Evolutionary conservation across 1,140 invertebrate genomes (phyloP).

Genomic region (Plodia interpunctella): DNA sequence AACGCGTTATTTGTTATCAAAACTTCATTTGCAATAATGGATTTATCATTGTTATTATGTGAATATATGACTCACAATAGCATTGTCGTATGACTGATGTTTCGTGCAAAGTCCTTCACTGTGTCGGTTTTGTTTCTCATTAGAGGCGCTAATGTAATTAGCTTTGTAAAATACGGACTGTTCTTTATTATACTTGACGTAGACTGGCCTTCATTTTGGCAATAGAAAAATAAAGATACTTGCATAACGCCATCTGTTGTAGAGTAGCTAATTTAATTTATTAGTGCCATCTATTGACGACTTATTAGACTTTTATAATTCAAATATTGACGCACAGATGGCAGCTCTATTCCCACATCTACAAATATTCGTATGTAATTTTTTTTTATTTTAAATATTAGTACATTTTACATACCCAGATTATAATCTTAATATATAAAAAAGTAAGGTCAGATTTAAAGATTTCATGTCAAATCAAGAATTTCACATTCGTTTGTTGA

Average conservation of each 20-base stretch:
- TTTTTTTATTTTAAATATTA: no score
- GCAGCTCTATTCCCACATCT: no score
- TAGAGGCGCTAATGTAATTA: neutral
- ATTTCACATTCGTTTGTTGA: no score
- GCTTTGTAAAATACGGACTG: neutral
- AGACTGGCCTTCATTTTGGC: neutral
- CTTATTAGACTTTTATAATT: neutral
- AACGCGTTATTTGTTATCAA: conserved; percentile 10
- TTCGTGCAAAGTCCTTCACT: neutral
- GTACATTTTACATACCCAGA: no score
- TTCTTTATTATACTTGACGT: neutral
- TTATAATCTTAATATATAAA: no score
- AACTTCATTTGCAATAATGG: neutral
- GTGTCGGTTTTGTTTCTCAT: neutral
- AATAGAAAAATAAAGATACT: no score
- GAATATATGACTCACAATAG: neutral
- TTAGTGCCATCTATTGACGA: neutral
- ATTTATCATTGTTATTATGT: conserved; percentile 1
- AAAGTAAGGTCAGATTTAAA: no score
- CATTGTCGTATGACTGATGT: neutral
- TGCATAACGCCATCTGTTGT: conserved; percentile 30
- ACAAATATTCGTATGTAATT: no score
- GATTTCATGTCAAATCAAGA: no score
- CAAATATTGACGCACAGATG: neutral
- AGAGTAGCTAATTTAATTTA: conserved; percentile 25